phyloP scores from a whole-genome alignment of 2,797 vertebrate species.

The Oryzias dopingdopingensis region DNA sequence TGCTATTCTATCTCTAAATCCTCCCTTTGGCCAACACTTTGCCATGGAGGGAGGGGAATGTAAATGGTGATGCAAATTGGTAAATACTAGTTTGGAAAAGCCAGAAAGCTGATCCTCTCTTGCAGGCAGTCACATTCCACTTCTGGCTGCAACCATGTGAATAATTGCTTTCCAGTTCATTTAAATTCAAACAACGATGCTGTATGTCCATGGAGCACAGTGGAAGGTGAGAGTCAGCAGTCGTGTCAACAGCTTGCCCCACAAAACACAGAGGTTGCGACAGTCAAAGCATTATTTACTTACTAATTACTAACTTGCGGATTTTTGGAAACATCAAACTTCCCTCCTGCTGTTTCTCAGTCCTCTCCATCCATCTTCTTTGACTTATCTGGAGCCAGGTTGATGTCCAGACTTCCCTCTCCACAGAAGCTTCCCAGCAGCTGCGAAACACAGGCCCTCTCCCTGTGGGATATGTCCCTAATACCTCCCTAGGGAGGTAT shows the following conservation, averaged over 20 bases:
- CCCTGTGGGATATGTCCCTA: too few relatives aligned
- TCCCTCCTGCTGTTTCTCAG: slow-evolving; percentile 32
- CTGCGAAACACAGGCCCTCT: too few relatives aligned
- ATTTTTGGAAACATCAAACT: slow-evolving; percentile 57
- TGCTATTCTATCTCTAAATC: slow-evolving; percentile 53
- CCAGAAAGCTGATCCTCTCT: slow-evolving; percentile 45
- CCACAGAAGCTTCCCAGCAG: too few relatives aligned
- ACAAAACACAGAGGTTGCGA: slow-evolving; percentile 39
- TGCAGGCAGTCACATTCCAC: slow-evolving; percentile 48
- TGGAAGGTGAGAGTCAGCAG: slow-evolving; percentile 40
- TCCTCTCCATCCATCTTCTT: neutral
- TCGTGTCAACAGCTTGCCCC: slow-evolving; percentile 56
- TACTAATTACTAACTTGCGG: slow-evolving; percentile 56
- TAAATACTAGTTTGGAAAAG: slow-evolving; percentile 56
- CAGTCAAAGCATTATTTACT: slow-evolving; percentile 59
- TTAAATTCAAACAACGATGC: slow-evolving; percentile 35
- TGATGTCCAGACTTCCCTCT: too few relatives aligned
- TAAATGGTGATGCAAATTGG: slow-evolving; percentile 59
- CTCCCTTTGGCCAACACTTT: slow-evolving; percentile 48
- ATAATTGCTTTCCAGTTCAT: slow-evolving; percentile 51
- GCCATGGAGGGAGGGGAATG: slow-evolving; percentile 41
- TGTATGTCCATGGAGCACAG: slow-evolving; percentile 41
- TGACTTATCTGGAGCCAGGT: too few relatives aligned
- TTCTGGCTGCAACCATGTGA: slow-evolving; percentile 47
- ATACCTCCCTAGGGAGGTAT: too few relatives aligned